These are phyloP conservation scores for Sinotaia quadrata DNA, from an alignment of 2,888 invertebrate species.

Conservation along the genomic window DNA sequence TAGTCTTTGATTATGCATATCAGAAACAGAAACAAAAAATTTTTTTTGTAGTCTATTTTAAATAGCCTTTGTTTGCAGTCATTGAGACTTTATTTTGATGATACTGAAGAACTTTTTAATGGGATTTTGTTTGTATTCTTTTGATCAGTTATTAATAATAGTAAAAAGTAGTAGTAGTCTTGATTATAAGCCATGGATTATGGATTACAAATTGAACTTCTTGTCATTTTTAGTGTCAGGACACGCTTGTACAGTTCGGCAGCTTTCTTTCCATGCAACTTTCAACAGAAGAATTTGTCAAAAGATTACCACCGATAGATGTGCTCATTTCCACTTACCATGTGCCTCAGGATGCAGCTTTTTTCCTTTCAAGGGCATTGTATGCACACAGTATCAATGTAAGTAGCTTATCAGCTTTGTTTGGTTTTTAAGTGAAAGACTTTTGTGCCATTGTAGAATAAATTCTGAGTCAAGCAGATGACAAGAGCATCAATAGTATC, in stretches of 20 bases:
- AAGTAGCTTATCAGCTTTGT: conserved; percentile 68
- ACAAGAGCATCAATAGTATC: too few relatives aligned
- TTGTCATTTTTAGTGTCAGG: conserved; percentile 93
- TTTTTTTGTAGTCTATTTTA: too few relatives aligned
- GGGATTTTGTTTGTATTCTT: too few relatives aligned
- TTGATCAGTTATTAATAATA: too few relatives aligned
- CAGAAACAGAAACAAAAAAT: too few relatives aligned
- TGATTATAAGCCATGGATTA: too few relatives aligned
- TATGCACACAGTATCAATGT: conserved; percentile 87
- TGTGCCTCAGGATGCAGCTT: conserved; percentile 96
- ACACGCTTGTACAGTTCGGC: conserved; percentile 97
- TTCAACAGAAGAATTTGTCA: conserved; percentile 93
- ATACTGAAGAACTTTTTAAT: neutral
- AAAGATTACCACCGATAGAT: conserved; percentile 88
- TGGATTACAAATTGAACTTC: neutral
- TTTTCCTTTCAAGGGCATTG: conserved; percentile 94
- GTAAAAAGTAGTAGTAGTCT: too few relatives aligned
- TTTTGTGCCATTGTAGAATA: neutral
- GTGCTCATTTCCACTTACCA: conserved; percentile 92
- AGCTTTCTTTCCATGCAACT: conserved; percentile 94
- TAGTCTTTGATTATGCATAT: too few relatives aligned
- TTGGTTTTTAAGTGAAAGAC: neutral
- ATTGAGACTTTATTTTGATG: neutral
- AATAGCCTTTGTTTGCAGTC: too few relatives aligned
- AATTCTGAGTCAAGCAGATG: too few relatives aligned